Conservation (phyloP, 1,140 invertebrate species). For the Heliothis virescens region DNA sequence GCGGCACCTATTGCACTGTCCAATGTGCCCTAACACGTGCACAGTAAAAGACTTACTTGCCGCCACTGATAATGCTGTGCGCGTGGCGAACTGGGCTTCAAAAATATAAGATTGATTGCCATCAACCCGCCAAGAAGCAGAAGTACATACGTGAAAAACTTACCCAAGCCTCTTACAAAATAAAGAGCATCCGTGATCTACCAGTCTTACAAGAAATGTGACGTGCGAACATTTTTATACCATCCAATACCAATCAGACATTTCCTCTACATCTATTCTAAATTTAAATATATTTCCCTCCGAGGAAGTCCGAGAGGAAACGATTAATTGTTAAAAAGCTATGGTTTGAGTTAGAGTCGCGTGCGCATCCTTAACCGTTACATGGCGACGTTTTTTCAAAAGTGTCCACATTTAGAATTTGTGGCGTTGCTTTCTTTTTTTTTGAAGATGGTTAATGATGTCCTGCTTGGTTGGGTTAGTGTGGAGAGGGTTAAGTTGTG, state of each 20-base stretch:
- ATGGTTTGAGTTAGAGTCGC: slow-evolving; percentile 49
- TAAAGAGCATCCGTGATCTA: background rate
- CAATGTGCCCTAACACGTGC: too few relatives aligned
- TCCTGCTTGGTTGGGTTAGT: slow-evolving; percentile 50
- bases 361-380: slow-evolving; percentile 55
- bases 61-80: too few relatives aligned
- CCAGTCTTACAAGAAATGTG: slow-evolving; percentile 13
- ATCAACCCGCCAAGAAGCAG: too few relatives aligned
- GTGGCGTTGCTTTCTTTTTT: slow-evolving; percentile 47
- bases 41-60: too few relatives aligned
- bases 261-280: slow-evolving; percentile 51
- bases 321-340: slow-evolving; percentile 63
- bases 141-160: too few relatives aligned
- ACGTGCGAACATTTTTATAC: slow-evolving; percentile 46
- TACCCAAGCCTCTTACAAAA: background rate
- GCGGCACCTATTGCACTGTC: too few relatives aligned
- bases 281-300: slow-evolving; percentile 47
- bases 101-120: too few relatives aligned
- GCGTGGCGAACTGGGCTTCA: too few relatives aligned
- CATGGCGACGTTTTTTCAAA: slow-evolving; percentile 56
- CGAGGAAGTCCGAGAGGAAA: slow-evolving; percentile 53
- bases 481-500: slow-evolving; percentile 43
- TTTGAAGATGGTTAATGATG: slow-evolving; percentile 64
- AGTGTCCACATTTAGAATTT: slow-evolving; percentile 59
- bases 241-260: slow-evolving; percentile 36